Evolutionary conservation across 2,888 invertebrate species (phyloP), one percentile per base, ranked within the genome.

Genomic region (Cabera pusaria): DNA sequence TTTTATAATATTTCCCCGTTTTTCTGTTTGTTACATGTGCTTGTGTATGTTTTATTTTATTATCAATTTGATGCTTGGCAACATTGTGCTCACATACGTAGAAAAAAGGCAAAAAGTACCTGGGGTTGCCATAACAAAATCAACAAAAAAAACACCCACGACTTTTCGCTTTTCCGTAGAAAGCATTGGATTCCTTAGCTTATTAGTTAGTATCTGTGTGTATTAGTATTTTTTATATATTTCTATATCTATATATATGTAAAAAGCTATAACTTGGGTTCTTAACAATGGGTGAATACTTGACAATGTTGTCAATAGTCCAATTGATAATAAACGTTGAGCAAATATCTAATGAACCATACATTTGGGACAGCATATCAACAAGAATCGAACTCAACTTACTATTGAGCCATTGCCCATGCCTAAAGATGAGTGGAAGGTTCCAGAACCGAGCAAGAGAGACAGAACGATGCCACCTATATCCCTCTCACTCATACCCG

Each of bases 51-150:
- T 77, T 73, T 78, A 61, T 55, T 56, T 85, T 86, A 86, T 87
- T 87, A 87, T 88, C 87, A 88, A 87, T 87, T 87, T 80, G 87
- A 84, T 72, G 88, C 86, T 87, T 88, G 88, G 88, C 88, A 88
- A 88, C 88, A 88, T 87, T 88, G 87, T 86, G 87, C 86, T 88
- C 87, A 86, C 83, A 72, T 66, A 49, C 72, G 72, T 57, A 62
- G 56, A 34, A 34, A 49, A 63, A 78, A 82, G 80, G 82, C 76
- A 73, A 81, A 82, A 81, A 79, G 72, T 64, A 57, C 71, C 71
- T 62, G 64, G n/a, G 64, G 54, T 61, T 59, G 43, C 47, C 44
- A 51, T 44, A 36, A n/a, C n/a, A n/a, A n/a, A n/a, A n/a, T n/a
- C n/a, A n/a, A 43, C 43, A 25, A 8, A 27, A 50, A 49, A 53